phyloP scores from a whole-genome alignment of 92 coral and sea anemone genomes.

The Meandrina meandrites region DNA sequence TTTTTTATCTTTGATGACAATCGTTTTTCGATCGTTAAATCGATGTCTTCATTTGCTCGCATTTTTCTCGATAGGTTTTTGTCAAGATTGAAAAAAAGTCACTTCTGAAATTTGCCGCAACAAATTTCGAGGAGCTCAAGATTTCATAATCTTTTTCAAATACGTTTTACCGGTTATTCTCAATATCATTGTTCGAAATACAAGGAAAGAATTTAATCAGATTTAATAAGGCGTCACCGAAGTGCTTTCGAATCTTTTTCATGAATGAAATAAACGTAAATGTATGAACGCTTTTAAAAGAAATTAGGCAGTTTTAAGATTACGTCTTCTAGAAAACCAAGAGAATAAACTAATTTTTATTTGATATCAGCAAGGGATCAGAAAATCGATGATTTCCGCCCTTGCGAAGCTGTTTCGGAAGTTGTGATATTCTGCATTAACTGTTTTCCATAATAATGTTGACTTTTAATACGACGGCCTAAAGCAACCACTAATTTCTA shows the following conservation, averaged over 20 bases:
- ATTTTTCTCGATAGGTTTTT: neutral
- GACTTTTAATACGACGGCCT: conserved; percentile 3
- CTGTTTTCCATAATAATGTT: conserved; percentile 13
- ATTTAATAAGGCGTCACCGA: neutral
- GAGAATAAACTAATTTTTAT: neutral
- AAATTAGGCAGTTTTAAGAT: neutral
- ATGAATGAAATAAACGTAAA: neutral
- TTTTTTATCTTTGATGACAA: neutral
- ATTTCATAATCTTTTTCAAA: neutral
- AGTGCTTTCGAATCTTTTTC: neutral
- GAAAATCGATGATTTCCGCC: neutral
- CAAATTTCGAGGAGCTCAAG: too few relatives aligned
- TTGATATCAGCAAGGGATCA: neutral
- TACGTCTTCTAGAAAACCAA: neutral
- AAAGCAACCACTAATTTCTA: conserved; percentile 19
- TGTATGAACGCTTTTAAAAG: neutral
- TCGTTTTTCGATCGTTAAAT: neutral
- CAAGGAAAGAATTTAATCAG: neutral
- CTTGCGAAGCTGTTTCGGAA: conserved; percentile 12
- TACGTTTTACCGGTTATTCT: neutral
- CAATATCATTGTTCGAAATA: neutral
- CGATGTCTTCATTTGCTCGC: neutral
- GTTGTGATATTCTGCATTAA: neutral
- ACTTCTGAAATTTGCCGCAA: neutral
- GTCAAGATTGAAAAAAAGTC: neutral